Percentiles rank a stretch among this genome's conserved stretches.
Evolutionary conservation across 2,888 invertebrate genomes (phyloP).

Genomic region (Gandaritis pyraliata): DNA sequence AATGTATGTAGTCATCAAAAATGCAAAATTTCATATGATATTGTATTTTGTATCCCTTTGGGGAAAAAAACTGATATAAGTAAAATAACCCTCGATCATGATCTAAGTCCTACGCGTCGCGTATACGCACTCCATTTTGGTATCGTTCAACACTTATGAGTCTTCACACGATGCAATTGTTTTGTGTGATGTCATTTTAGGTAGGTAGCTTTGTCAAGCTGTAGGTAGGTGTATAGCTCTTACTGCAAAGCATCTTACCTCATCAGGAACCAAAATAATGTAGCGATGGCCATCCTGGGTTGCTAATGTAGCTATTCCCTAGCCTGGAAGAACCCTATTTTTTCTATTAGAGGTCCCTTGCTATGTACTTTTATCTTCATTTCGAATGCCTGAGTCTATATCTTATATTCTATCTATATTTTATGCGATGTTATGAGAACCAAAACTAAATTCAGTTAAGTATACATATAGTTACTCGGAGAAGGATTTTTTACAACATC

Average conservation of each 20-base stretch:
- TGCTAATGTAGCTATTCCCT: no score
- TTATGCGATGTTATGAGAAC: no score
- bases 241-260: no score
- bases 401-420: no score
- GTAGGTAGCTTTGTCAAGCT: neutral
- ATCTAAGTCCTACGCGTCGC: constrained; percentile 3
- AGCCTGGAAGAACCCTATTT: no score
- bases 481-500: constrained; percentile 17
- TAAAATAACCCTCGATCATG: constrained; percentile 13
- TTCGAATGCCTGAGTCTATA: no score
- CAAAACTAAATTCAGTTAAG: neutral
- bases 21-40: neutral
- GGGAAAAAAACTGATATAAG: neutral
- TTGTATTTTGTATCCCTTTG: neutral
- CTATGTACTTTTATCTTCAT: no score
- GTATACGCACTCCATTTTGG: constrained; percentile 18
- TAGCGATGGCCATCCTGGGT: no score
- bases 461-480: neutral
- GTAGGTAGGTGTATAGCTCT: no score
- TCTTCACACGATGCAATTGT: constrained; percentile 22
- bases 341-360: no score
- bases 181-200: constrained; percentile 21
- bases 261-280: no score
- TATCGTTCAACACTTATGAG: constrained; percentile 18
- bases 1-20: no score